A percentile compares a stretch with the other conserved stretches of the same genome.
Evolutionary conservation across 2,113 vertebrate genomes (phyloP).

Genomic region (Suricata suricatta): DNA sequence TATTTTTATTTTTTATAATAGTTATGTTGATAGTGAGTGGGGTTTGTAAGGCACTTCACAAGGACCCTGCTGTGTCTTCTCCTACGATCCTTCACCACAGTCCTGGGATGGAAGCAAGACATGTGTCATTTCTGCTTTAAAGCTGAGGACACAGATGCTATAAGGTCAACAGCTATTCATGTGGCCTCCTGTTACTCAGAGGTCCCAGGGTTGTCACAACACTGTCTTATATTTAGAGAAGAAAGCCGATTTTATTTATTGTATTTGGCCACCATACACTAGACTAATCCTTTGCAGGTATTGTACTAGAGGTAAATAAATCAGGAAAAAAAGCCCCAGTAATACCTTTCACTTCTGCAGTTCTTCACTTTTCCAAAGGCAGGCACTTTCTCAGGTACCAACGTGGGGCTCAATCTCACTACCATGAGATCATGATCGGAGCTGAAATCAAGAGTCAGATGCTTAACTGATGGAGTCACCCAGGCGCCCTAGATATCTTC

Average conservation of each 20-base stretch:
- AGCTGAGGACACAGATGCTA: neutral
- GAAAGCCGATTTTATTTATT: neutral
- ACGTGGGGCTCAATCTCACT: no score
- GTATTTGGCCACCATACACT: neutral
- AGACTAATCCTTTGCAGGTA: neutral
- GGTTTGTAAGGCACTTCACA: neutral
- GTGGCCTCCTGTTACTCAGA: neutral
- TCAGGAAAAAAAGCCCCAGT: neutral
- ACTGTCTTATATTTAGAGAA: neutral
- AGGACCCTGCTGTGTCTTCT: neutral
- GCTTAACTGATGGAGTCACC: neutral
- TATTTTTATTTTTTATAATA: slow-evolving; percentile 4
- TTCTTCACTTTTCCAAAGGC: neutral
- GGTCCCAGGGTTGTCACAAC: neutral
- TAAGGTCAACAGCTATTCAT: neutral
- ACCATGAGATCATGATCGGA: neutral
- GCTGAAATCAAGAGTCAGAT: neutral
- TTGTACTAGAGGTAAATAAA: neutral
- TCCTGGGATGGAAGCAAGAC: neutral
- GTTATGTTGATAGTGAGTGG: neutral
- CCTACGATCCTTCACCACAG: neutral
- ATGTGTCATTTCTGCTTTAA: neutral
- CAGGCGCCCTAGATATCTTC: neutral
- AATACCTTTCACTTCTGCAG: neutral
- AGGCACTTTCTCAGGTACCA: neutral